Percentiles rank a stretch among this genome's conserved stretches.
Conservation (phyloP, 2,113 vertebrate species). For the Xiphophorus hellerii region DNA sequence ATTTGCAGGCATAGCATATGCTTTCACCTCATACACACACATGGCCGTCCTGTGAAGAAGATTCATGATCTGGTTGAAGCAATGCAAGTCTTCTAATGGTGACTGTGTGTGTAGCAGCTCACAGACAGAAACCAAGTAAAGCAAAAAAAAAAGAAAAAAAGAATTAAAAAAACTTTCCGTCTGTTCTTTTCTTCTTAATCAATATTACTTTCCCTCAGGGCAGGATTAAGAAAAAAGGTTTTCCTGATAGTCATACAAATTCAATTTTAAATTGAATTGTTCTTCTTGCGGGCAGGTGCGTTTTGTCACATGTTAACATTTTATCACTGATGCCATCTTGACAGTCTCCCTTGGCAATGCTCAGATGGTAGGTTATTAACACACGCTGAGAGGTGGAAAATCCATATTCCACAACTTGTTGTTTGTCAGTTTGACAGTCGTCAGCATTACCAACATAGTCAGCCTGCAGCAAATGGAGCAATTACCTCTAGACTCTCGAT, state of each 20-base stretch:
- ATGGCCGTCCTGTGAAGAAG: conserved; percentile 21
- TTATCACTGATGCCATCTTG: conserved; percentile 83
- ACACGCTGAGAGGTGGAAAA: conserved; percentile 74
- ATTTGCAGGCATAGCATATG: conserved; percentile 30
- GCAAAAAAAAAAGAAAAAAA: conserved; percentile 30
- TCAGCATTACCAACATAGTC: conserved; percentile 79
- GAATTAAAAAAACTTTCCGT: conserved; percentile 54
- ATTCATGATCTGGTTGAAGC: conserved; percentile 33
- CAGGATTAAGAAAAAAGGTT: conserved; percentile 72
- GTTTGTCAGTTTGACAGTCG: conserved; percentile 84
- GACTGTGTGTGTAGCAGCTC: conserved; percentile 39
- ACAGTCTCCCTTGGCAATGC: conserved; percentile 80
- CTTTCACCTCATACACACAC: conserved; percentile 9
- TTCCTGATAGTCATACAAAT: conserved; percentile 74
- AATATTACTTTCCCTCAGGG: conserved; percentile 75
- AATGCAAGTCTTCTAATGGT: conserved; percentile 28
- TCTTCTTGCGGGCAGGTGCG: conserved; percentile 77
- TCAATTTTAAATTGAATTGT: conserved; percentile 77
- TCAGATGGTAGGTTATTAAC: conserved; percentile 84
- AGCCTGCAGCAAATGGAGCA: conserved; percentile 80
- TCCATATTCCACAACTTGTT: conserved; percentile 82
- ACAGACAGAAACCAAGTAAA: conserved; percentile 44
- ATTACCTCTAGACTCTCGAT: conserved; percentile 83
- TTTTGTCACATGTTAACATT: conserved; percentile 81
- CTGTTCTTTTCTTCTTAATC: conserved; percentile 76